Evolutionary conservation across 2,113 vertebrate species (phyloP).

Genomic region (Chaetops frenatus): DNA sequence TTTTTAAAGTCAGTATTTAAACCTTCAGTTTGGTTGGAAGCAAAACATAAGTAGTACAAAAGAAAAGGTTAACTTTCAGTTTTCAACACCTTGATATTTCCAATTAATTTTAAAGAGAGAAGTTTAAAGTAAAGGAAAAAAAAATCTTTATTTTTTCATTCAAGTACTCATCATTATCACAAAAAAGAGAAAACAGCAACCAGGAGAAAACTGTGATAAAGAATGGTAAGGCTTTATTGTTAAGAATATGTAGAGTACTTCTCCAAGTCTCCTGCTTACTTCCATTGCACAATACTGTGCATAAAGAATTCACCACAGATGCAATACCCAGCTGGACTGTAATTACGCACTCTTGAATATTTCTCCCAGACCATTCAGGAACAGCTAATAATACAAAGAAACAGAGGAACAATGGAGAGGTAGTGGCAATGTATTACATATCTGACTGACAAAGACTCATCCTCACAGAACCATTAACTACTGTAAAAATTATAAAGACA

Average conservation of each 20-base stretch:
- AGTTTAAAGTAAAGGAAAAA: not conserved
- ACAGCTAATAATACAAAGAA: not conserved
- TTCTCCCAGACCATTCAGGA: not conserved
- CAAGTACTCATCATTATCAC: not conserved
- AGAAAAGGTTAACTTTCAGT: not conserved
- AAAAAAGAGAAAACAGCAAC: not conserved
- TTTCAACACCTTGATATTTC: not conserved
- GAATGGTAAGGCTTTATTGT: not conserved
- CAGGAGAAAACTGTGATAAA: not conserved
- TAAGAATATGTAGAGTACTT: not conserved
- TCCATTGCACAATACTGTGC: not conserved
- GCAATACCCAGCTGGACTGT: not conserved
- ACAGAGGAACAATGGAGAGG: not conserved
- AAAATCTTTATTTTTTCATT: not conserved
- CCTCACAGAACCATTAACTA: not conserved
- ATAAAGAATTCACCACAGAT: not conserved
- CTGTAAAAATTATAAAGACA: not conserved
- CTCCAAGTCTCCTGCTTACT: not conserved
- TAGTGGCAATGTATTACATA: not conserved
- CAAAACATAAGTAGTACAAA: not conserved
- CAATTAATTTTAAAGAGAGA: not conserved
- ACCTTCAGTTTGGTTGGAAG: not conserved
- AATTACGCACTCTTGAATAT: not conserved
- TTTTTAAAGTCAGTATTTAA: not conserved
- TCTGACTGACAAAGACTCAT: not conserved